Percentiles rank a stretch among this genome's conserved stretches.
phyloP scores from a whole-genome alignment of 30 jellyfish, hydroid and myxozoan genomes.

The Catostylus mosaicus region DNA sequence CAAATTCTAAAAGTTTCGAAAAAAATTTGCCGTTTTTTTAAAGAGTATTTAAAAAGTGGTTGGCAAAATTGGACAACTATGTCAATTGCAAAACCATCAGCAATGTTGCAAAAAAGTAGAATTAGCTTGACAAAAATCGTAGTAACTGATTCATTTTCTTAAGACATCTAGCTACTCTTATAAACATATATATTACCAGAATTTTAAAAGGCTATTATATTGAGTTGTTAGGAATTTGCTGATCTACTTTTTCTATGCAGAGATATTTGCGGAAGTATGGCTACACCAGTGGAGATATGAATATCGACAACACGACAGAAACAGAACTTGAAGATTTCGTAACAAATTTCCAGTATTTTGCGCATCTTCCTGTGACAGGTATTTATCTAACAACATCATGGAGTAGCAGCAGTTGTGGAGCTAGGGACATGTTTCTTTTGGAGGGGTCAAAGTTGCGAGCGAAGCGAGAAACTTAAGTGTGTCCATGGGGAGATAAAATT shows the following conservation, averaged over 20 bases:
- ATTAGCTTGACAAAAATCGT: no score
- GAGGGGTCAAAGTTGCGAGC: neutral
- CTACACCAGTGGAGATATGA: neutral
- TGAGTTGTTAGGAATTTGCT: no score
- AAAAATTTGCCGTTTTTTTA: no score
- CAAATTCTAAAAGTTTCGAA: no score
- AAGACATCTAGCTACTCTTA: no score
- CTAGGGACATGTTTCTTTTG: neutral
- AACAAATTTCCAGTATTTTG: slow-evolving; percentile 23
- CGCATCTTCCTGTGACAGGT: slow-evolving; percentile 39
- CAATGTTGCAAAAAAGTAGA: no score
- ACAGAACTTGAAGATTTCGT: neutral
- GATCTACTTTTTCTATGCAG: slow-evolving; percentile 1
- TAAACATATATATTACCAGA: no score
- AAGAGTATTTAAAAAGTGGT: no score
- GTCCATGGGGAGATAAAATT: neutral
- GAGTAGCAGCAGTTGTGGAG: neutral
- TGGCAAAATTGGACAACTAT: no score
- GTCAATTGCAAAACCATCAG: no score
- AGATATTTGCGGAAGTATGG: slow-evolving; percentile 32
- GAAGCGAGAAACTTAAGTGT: neutral
- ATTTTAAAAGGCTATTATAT: no score
- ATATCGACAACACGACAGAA: neutral
- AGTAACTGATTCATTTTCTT: no score
- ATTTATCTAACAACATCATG: neutral